Evolutionary conservation across 2,113 vertebrate genomes (phyloP).

Genomic region (Gnathonemus echidnorhynchus): DNA sequence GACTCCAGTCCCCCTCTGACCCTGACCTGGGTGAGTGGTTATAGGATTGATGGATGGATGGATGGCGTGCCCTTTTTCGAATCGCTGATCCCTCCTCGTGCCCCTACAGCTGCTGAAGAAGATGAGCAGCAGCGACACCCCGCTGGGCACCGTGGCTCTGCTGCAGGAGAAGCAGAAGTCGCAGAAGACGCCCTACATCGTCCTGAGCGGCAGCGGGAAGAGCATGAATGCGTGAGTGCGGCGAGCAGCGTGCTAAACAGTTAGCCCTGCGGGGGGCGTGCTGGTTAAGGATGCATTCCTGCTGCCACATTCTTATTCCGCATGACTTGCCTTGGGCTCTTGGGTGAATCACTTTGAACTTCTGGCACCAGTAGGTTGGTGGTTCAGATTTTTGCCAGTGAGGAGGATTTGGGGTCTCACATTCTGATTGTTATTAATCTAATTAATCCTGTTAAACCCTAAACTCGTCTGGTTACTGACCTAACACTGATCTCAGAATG

Average conservation of each 20-base stretch:
- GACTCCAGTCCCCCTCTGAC: background rate
- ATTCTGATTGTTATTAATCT: background rate
- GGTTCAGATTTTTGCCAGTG: background rate
- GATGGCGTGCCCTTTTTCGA: background rate
- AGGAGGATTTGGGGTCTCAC: background rate
- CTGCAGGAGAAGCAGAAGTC: conserved; percentile 95
- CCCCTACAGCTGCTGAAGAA: conserved; percentile 75
- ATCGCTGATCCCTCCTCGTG: background rate
- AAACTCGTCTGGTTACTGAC: background rate
- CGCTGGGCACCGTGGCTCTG: conserved; percentile 79
- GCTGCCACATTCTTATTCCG: background rate
- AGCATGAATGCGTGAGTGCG: conserved; percentile 80
- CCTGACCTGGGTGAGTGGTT: background rate
- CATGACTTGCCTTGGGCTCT: background rate
- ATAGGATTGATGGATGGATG: background rate
- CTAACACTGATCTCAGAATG: background rate
- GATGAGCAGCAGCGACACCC: conserved; percentile 91
- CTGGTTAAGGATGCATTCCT: background rate
- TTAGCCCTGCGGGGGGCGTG: background rate
- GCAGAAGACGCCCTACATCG: conserved; percentile 86
- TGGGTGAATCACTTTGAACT: background rate
- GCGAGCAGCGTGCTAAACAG: background rate
- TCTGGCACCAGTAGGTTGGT: background rate
- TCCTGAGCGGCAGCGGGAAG: conserved; percentile 86
- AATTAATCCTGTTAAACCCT: background rate